phyloP scores from a whole-genome alignment of 2,797 vertebrate species.

The Glossophaga mutica region DNA sequence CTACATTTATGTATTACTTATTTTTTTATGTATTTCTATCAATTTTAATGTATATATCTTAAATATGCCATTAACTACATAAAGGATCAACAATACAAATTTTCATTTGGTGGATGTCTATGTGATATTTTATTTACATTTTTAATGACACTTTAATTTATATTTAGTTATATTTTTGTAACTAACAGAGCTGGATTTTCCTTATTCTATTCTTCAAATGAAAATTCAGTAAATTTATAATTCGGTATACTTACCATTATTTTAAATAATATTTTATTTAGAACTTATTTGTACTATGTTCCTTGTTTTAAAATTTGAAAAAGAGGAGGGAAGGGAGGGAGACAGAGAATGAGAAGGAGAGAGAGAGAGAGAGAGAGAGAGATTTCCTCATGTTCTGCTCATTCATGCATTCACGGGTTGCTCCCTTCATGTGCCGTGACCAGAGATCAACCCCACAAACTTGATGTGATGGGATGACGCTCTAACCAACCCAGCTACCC shows the following conservation, averaged over 20 bases:
- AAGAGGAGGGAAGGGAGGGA: no score
- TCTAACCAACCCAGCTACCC: no score
- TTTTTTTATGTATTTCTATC: not conserved
- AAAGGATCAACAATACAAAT: not conserved
- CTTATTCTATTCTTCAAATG: not conserved
- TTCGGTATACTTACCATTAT: not conserved
- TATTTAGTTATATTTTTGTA: not conserved
- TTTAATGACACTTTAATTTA: not conserved
- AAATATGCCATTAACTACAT: not conserved
- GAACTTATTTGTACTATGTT: not conserved
- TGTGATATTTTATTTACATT: not conserved
- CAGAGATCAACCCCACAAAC: no score
- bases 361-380: no score
- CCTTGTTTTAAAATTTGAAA: not conserved
- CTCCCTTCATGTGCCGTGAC: no score
- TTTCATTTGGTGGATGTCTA: not conserved
- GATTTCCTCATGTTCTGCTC: no score
- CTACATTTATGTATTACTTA: not conserved
- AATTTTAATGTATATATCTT: not conserved
- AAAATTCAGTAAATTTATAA: not conserved
- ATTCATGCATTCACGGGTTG: no score
- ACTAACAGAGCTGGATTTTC: not conserved
- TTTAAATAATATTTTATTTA: not conserved
- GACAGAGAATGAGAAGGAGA: no score
- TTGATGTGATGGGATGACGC: not conserved